Evolutionary conservation across 35 echinoderm and acorn worm species (phyloP).

Genomic region (Lytechinus variegatus): DNA sequence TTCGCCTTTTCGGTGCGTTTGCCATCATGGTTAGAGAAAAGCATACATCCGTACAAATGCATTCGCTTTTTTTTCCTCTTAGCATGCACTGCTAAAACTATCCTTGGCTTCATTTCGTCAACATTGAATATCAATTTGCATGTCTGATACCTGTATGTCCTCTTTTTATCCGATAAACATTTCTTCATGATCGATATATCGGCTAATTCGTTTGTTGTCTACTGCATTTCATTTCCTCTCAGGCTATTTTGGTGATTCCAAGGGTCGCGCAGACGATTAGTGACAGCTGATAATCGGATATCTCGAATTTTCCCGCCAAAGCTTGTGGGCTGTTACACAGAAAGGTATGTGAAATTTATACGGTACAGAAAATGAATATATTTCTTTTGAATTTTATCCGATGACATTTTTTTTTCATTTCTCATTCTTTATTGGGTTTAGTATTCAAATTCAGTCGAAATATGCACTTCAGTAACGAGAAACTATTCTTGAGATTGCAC

Average conservation of each 20-base stretch:
- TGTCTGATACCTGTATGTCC: neutral
- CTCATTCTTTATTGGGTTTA: too few species aligned
- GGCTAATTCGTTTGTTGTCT: neutral
- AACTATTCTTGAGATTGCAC: too few species aligned
- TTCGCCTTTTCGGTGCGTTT: too few species aligned
- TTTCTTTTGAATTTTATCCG: too few species aligned
- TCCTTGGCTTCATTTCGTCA: neutral
- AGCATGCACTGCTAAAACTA: neutral
- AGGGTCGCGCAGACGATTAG: neutral
- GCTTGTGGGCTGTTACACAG: neutral
- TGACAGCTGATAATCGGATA: neutral
- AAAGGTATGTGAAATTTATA: neutral
- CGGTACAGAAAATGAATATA: too few species aligned
- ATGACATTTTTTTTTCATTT: too few species aligned
- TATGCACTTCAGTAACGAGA: too few species aligned
- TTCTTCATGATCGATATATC: neutral
- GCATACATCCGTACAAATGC: too few species aligned
- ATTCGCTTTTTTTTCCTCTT: too few species aligned
- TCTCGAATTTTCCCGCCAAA: neutral
- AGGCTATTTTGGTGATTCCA: neutral
- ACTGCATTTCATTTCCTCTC: neutral
- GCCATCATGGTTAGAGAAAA: too few species aligned
- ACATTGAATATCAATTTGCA: neutral
- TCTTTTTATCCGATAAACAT: too few species aligned
- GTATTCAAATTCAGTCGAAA: too few species aligned